These are phyloP conservation scores for Loriculus beryllinus DNA, from an alignment of 2,797 vertebrate species.

Conservation along the genomic window DNA sequence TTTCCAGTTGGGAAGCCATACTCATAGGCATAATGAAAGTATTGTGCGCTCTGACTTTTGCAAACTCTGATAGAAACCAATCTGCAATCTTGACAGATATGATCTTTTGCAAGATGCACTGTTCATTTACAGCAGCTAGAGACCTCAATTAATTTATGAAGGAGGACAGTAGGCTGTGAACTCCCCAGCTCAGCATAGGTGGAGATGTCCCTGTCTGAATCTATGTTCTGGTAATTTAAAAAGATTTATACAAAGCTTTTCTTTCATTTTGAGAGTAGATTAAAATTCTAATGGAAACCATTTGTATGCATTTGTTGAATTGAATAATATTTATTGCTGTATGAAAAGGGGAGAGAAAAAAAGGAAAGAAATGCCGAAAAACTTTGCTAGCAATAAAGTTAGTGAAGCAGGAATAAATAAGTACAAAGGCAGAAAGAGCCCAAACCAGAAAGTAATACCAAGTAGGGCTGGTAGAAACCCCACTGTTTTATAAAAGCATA, in stretches of 20 bases:
- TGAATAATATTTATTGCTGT: constrained; percentile 75
- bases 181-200: constrained; percentile 59
- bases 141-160: constrained; percentile 80
- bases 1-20: constrained; percentile 77
- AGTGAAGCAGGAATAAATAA: constrained; percentile 69
- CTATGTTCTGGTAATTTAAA: constrained; percentile 76
- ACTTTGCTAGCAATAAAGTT: constrained; percentile 66
- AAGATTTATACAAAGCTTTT: constrained; percentile 77
- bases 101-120: constrained; percentile 75
- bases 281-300: constrained; percentile 80
- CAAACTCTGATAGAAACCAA: constrained; percentile 76
- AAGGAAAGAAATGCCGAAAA: constrained; percentile 65
- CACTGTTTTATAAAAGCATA: constrained; percentile 44
- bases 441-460: constrained; percentile 9
- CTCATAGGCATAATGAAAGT: constrained; percentile 78
- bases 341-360: constrained; percentile 17
- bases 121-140: constrained; percentile 71
- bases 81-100: constrained; percentile 79
- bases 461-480: constrained; percentile 14
- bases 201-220: constrained; percentile 73
- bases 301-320: constrained; percentile 78
- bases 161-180: constrained; percentile 72
- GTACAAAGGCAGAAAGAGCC: constrained; percentile 54
- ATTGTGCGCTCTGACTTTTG: constrained; percentile 78
- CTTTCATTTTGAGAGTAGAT: constrained; percentile 77